Evolutionary conservation across 1,140 invertebrate genomes (phyloP), one percentile per base, ranked within the genome.

Genomic region (Temnothorax curvispinosus): DNA sequence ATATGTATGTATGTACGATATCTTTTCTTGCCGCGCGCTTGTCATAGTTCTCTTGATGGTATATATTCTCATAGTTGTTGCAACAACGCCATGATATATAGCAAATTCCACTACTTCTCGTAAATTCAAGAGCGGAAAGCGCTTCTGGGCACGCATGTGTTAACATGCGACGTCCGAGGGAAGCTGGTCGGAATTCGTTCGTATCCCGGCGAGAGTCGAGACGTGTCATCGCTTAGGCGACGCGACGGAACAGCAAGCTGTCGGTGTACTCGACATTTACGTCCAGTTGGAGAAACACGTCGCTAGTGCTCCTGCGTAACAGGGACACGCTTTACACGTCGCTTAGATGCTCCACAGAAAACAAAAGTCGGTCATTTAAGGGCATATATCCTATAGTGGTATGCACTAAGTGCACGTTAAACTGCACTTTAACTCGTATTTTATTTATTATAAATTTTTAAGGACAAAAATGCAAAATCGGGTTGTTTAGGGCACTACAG

Each of bases 181-280:
- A 64, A 62, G 27, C 69, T 27, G 41, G 38, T 44, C 9, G 13
- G 54, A 62, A 84, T 75, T 84, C 15, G 78, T 58, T n/a, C 41
- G 27, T 38, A 21, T 62, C 7, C 41, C 13, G 27, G 27, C 27
- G 54, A 84, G 87, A 84, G 77, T 74, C 13, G n/a, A 74, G 60
- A 85, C 91, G 89, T 92, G 91, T 88, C 87, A 89, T 92, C 69
- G 64, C 89, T 90, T 90, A 89, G 91, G 89, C n/a, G 82, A 92
- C 90, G 54, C n/a, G 82, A 92, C 90, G 54, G 44, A 44, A 87
- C 64, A 50, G 41, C 62, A n/a, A 71, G 11, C 9, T 38, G 69
- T 32, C 47, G 7, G 50, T 74, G 54, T 74, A 78, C 60, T 78
- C 60, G 82, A 64, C 58, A 27, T 52, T 50, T 75, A 18, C 15